phyloP scores from a whole-genome alignment of 1,140 invertebrate species.

The Trachymyrmex septentrionalis region DNA sequence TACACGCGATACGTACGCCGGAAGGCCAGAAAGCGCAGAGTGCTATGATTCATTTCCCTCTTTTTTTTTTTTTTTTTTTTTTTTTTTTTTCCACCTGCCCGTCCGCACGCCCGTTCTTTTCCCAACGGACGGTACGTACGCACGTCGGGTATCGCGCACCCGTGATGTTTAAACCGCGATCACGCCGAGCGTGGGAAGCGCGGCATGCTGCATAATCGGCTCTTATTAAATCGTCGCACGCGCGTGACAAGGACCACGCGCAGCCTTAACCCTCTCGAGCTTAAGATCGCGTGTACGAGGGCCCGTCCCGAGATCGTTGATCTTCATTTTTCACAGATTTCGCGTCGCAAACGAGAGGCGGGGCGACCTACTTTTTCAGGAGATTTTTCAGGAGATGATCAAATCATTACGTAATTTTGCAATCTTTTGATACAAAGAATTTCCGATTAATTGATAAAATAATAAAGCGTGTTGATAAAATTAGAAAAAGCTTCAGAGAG shows the following conservation, averaged over 20 bases:
- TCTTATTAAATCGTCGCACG: slow-evolving; percentile 32
- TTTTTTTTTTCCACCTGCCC: slow-evolving; percentile 32
- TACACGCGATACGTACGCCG: slow-evolving; percentile 30
- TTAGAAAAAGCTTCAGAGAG: background rate
- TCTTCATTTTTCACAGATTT: background rate
- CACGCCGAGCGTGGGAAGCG: slow-evolving; percentile 43
- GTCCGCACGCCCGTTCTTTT: background rate
- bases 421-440: background rate
- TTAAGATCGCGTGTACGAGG: slow-evolving; percentile 4
- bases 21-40: slow-evolving; percentile 44
- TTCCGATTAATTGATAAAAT: background rate
- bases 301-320: background rate
- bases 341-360: background rate
- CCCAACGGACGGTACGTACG: slow-evolving; percentile 8
- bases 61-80: no score
- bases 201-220: slow-evolving; percentile 42
- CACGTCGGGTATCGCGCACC: background rate
- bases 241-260: slow-evolving; percentile 32
- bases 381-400: background rate
- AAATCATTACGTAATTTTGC: background rate
- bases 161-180: slow-evolving; percentile 39
- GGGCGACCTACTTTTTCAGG: background rate
- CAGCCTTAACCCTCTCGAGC: slow-evolving; percentile 14
- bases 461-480: background rate
- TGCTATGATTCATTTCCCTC: slow-evolving; percentile 46